Base-by-base conservation (phyloP, 2,888 invertebrate species). In the Congeria kusceri region DNA sequence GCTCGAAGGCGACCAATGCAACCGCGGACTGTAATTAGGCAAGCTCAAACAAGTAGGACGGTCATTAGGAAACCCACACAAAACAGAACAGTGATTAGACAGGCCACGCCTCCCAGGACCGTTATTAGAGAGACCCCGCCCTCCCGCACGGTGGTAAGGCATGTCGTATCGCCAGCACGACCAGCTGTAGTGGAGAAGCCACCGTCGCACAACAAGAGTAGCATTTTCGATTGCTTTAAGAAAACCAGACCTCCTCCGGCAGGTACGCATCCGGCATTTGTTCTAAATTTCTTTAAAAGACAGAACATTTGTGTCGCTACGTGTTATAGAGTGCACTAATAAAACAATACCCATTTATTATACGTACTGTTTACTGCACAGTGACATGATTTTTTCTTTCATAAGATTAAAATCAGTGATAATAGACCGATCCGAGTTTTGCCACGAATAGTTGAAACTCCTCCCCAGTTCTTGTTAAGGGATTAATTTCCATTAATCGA, bases 201-300 rank as follows among this genome's bases (percentile, higher is more conserved):
- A 5, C 63, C 71, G 20, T 23, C 47, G 3, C 47, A 73, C n/a
- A 53, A 73, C 13, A 58, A 57, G 13, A 49, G 59, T 49, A 66
- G 61, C 23, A 39, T 65, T 7, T 66, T 47, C 29, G 65, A 73
- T 53, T 65, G 59, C 27, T 66, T 73, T 47, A 73, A 73, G 32
- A 28, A 29, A 11, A 65, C 59, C 39, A 65, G 65, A 1, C 27
- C 57, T 18, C 57, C 67, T 5, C 56, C 56, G 47, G 58, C 13
- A 58, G 27, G 29, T 58, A 9, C 9, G 7, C 11, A 15, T 56
- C 46, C 46, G 46, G 9, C 18, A 44, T 44, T 18, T 44, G 11
- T 23, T 53, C 53, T 53, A 5, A 23, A 53, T 18, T 11, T 23
- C 1, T 23, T 25, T 4, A 15, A 9, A 49, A 15, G 49, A 18